Percentiles rank a stretch among this genome's conserved stretches.
Conservation (phyloP, 2,888 invertebrate species). For the Sycophila texana region DNA sequence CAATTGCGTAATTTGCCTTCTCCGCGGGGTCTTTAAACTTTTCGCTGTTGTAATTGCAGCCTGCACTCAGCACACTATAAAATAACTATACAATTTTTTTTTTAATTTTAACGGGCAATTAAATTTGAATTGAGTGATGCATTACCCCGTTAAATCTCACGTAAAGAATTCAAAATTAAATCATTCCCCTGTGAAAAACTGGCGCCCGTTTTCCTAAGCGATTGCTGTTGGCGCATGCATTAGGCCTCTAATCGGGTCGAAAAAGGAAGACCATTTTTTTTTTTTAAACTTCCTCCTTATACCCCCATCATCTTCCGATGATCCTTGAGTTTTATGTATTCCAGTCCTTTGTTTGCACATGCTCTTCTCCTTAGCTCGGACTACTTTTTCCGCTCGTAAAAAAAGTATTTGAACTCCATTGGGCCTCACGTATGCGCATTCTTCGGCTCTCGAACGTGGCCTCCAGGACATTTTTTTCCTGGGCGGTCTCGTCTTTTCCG, state of each 20-base stretch:
- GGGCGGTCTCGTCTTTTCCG: background rate
- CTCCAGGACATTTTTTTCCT: background rate
- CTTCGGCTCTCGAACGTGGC: background rate
- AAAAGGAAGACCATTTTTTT: background rate
- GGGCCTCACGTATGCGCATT: slow-evolving; percentile 11
- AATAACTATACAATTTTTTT: no score
- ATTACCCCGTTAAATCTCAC: no score
- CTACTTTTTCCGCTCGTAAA: slow-evolving; percentile 3
- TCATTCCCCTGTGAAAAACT: no score
- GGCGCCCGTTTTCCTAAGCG: no score
- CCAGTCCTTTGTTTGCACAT: slow-evolving; percentile 3
- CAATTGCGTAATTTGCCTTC: slow-evolving; percentile 32
- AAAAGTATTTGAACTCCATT: slow-evolving; percentile 12
- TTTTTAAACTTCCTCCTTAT: slow-evolving; percentile 24
- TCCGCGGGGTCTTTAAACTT: no score
- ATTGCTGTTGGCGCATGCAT: no score
- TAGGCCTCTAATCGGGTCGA: no score
- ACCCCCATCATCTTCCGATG: slow-evolving; percentile 4
- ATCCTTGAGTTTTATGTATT: slow-evolving; percentile 20
- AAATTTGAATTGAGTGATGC: no score
- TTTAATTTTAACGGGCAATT: no score
- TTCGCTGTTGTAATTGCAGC: no score
- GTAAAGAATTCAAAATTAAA: no score
- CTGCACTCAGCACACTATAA: no score
- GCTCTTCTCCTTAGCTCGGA: background rate